Evolutionary conservation across 2,888 invertebrate genomes (phyloP), one percentile per base, ranked within the genome.

Genomic region (Brassicogethes aeneus): DNA sequence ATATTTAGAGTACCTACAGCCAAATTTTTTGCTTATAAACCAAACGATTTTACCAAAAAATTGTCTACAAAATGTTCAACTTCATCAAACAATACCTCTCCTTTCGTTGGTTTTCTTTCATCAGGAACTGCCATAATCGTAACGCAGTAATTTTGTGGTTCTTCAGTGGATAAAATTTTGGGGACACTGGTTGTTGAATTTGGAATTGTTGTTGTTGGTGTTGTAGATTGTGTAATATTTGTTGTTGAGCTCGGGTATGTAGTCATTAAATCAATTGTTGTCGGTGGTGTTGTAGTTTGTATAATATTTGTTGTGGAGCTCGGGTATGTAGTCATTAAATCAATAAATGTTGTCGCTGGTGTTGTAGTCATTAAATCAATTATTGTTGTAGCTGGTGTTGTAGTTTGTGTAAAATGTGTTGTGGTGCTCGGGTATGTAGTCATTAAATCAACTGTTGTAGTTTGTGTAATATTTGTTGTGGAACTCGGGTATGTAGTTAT

Each of bases 41-140:
- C 57, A 8, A 56, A 44, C 2, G 56, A 51, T 34, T 50, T 55
- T 10, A 53, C 54, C 12, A 54, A 40, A 40, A 60, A 57, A 15
- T 51, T 53, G 1, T 53, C 41, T 34, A 59, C 47, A 16, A 57
- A 37, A 36, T 41, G 43, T 13, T 53, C 52, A 3, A 53, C 48
- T 16, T 43, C 47, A 5, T 52, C 34, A 29, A 55, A 46, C 2
- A 56, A 15, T 16, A 36, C 13, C 33, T 51, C 51, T 15, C 51
- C 51, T 39, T 50, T 45, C 0, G 51, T 44, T 30, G 31, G 15
- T 42, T 42, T 31, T 29, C 43, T 45, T 17, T 42, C 41, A 7
- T 50, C 46, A 3, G 52, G 52, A n/a, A 45, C 29, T 8, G 52
- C 52, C 7, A 52, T 37, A n/a, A 52, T 37, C 1, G 52, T 46